Evolutionary conservation across 2,888 invertebrate species (phyloP), one percentile per base, ranked within the genome.

Genomic region (Imbricaverruca yamaguchii): DNA sequence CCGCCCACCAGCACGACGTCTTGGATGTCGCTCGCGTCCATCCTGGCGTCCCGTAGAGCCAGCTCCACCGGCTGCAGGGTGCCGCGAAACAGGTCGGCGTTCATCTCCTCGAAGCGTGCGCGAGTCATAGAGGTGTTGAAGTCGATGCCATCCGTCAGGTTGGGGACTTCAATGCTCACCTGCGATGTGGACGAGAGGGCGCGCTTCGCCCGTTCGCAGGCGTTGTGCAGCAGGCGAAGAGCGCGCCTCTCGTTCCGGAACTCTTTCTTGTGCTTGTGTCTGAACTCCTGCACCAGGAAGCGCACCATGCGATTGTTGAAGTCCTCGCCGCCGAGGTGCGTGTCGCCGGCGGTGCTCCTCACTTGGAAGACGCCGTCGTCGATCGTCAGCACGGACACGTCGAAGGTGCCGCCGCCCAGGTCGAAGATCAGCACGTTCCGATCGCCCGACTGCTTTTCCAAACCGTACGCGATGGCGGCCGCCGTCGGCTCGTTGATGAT

Each of bases 61-160:
- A 91, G 91, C 85, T 91, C 91, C 4, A 92, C 91, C 8, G 91
- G 91, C 80, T 90, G 90, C 84, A 92, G 84, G 0, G 92, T 92
- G 80, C 89, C 87, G 83, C 90, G 87, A 87, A 92, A 91, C 74
- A 92, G 88, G 85, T 92, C 91, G 53, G 88, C 87, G 86, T 90
- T 90, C 82, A 92, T 85, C 85, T 92, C 91, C 86, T 92, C 92
- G 88, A 98, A 99, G 86, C 97, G 92, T 82, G 98, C 98, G 85
- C 97, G 91, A 23, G 97, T 97, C 87, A 98, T 94, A 81, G 93
- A 94, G 0, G 97, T 96, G 89, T 97, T 96, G 90, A 96, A 98
- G 87, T 99, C 98, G 84, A 96, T 93, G 83, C 97, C 97, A 87
- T 98, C 97, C 86, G 91, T 96, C 82, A 98, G 90, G 0, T 97